Evolutionary conservation across 2,113 vertebrate genomes (phyloP).

Genomic region (Dicaeum eximium): DNA sequence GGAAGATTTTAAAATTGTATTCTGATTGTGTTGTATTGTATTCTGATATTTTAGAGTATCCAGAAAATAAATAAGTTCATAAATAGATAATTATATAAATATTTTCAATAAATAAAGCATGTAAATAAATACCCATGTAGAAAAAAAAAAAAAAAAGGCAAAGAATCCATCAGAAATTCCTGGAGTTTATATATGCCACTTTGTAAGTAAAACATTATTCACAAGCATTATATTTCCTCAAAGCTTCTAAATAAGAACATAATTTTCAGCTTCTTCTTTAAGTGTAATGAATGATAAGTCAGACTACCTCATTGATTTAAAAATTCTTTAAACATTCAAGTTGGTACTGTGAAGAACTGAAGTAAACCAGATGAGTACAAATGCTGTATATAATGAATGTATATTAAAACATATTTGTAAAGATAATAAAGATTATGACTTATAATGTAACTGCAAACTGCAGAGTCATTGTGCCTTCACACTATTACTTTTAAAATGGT

Average conservation of each 20-base stretch:
- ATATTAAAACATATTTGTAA: neutral
- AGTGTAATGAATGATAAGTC: neutral
- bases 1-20: neutral
- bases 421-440: neutral
- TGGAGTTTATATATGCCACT: neutral
- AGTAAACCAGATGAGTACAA: neutral
- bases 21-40: no score
- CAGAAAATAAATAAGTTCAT: neutral
- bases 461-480: neutral
- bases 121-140: neutral
- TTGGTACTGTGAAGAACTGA: neutral
- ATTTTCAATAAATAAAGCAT: neutral
- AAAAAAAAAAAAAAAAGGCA: neutral
- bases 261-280: neutral
- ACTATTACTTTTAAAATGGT: neutral
- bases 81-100: neutral
- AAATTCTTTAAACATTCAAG: neutral
- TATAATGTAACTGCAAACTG: neutral
- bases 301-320: neutral
- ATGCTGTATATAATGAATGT: neutral
- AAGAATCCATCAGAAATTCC: neutral
- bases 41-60: neutral
- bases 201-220: neutral
- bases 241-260: neutral
- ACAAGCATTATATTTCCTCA: neutral